Evolutionary conservation across 1,140 invertebrate species (phyloP).

Genomic region (Centruroides vittatus): DNA sequence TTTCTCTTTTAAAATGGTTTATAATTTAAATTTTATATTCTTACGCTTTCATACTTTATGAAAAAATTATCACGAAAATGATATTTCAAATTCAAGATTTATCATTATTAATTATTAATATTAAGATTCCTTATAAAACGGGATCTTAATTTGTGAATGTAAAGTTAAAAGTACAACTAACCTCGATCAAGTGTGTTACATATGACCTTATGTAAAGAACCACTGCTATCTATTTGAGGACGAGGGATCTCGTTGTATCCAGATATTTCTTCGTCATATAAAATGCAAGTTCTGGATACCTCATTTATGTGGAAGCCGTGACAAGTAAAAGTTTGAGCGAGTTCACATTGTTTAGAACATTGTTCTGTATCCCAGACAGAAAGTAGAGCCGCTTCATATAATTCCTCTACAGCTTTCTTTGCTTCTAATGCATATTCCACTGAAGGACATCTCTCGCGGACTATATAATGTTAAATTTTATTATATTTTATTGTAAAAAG

Average conservation of each 20-base stretch:
- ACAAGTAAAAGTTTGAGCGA: constrained; percentile 19
- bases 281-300: constrained; percentile 61
- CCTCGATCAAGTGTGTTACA: constrained; percentile 23
- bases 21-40: too few relatives aligned
- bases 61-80: too few relatives aligned
- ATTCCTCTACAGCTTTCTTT: neutral
- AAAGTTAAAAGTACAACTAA: constrained; percentile 8
- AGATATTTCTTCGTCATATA: constrained; percentile 60
- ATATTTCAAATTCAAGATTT: too few relatives aligned
- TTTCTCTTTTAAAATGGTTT: too few relatives aligned
- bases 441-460: neutral
- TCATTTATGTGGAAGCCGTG: constrained; percentile 70
- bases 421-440: neutral
- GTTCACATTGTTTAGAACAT: constrained; percentile 9
- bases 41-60: too few relatives aligned
- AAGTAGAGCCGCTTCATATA: neutral
- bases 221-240: constrained; percentile 13
- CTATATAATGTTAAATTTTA: neutral
- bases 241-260: constrained; percentile 25
- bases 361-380: neutral
- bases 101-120: too few relatives aligned
- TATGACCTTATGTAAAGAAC: constrained; percentile 19
- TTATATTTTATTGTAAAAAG: too few relatives aligned
- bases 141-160: too few relatives aligned
- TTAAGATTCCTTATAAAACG: too few relatives aligned